phyloP scores from a whole-genome alignment of 1,140 invertebrate species.

The Antheraea pernyi region DNA sequence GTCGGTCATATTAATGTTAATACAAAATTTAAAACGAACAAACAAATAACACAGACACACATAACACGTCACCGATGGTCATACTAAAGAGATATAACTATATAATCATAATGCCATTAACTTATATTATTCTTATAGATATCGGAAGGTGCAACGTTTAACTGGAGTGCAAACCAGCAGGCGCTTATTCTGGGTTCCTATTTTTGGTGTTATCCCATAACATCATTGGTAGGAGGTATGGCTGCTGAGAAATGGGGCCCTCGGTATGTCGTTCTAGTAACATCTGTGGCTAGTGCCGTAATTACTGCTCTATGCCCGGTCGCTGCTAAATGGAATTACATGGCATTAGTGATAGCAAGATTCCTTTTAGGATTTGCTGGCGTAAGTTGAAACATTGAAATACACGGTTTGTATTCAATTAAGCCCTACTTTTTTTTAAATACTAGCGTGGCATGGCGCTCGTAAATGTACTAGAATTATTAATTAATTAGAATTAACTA shows the following conservation, averaged over 20 bases:
- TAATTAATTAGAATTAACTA: too few species aligned
- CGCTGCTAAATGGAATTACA: conserved; percentile 81
- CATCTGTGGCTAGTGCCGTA: conserved; percentile 82
- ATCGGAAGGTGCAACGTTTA: conserved; percentile 56
- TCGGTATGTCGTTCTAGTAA: conserved; percentile 84
- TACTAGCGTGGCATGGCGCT: too few species aligned
- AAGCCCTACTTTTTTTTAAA: too few species aligned
- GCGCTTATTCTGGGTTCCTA: conserved; percentile 84
- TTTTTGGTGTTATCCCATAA: conserved; percentile 83
- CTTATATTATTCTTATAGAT: conserved; percentile 27
- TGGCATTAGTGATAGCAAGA: conserved; percentile 81
- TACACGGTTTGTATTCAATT: background rate
- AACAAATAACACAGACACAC: too few species aligned
- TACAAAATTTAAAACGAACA: too few species aligned
- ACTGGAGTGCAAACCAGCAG: conserved; percentile 82
- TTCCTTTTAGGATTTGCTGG: conserved; percentile 85
- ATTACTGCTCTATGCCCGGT: conserved; percentile 85
- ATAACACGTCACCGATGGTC: too few species aligned
- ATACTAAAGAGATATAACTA: too few species aligned
- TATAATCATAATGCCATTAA: background rate
- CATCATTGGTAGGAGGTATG: conserved; percentile 83
- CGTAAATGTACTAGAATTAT: too few species aligned
- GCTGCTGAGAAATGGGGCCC: conserved; percentile 87
- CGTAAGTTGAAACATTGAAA: conserved; percentile 67
- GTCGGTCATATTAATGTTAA: too few species aligned